These are phyloP conservation scores for Fulica atra DNA, from an alignment of 2,113 vertebrate species.

Conservation along the genomic window DNA sequence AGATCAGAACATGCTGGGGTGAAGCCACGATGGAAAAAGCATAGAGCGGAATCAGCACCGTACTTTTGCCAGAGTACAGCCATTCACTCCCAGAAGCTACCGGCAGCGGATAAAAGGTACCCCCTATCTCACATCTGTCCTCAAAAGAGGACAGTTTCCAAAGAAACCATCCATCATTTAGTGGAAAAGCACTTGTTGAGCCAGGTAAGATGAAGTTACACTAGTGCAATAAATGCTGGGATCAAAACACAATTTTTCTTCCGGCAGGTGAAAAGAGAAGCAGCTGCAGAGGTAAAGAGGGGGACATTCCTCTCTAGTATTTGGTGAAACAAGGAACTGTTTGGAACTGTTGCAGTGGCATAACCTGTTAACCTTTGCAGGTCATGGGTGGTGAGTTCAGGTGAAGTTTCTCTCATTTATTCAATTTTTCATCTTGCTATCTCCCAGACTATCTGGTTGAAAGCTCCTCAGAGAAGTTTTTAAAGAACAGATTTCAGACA, in stretches of 20 bases:
- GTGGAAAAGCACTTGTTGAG: background rate
- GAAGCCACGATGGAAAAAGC: background rate
- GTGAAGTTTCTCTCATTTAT: background rate
- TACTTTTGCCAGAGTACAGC: background rate
- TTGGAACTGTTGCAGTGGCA: background rate
- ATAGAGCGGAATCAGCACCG: background rate
- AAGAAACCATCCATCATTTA: accelerated
- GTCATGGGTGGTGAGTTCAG: background rate
- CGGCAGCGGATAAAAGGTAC: background rate
- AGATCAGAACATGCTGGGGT: background rate
- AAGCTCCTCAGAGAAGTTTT: background rate
- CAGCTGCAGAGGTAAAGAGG: background rate
- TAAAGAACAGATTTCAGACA: background rate
- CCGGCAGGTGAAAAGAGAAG: accelerated
- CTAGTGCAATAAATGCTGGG: background rate
- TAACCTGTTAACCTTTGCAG: background rate
- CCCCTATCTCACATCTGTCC: background rate
- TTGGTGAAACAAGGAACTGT: background rate
- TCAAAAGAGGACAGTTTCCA: background rate
- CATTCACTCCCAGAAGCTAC: background rate
- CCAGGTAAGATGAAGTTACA: background rate
- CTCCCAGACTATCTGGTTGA: background rate
- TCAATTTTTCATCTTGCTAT: background rate
- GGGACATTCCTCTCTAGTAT: background rate
- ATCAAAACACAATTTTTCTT: background rate